A percentile compares a stretch with the other conserved stretches of the same genome.
Evolutionary conservation across 2,888 invertebrate genomes (phyloP).

Genomic region (Neoascia interrupta): DNA sequence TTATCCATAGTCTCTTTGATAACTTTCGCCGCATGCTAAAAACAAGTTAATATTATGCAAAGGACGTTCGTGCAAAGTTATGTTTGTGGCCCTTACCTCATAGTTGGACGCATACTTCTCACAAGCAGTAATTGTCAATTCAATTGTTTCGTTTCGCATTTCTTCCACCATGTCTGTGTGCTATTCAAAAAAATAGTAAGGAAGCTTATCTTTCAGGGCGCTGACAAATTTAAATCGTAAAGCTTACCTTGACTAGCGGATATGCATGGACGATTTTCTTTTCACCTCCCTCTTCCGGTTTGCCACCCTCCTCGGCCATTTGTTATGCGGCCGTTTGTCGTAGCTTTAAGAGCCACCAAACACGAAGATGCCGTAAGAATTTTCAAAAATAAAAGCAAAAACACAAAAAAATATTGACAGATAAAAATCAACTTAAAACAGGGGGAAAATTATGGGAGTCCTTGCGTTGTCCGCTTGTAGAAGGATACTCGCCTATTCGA

Average conservation of each 20-base stretch:
- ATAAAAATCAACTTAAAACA: slow-evolving; percentile 17
- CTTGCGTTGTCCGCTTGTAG: slow-evolving; percentile 3
- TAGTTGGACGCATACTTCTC: slow-evolving; percentile 94
- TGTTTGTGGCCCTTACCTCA: slow-evolving; percentile 82
- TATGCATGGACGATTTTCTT: slow-evolving; percentile 90
- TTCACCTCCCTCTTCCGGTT: slow-evolving; percentile 76
- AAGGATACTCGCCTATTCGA: slow-evolving; percentile 25
- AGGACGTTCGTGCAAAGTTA: too few relatives aligned
- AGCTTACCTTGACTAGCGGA: slow-evolving; percentile 88
- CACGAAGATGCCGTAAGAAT: slow-evolving; percentile 7
- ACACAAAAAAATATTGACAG: slow-evolving; percentile 16
- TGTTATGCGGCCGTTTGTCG: slow-evolving; percentile 27
- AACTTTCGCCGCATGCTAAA: slow-evolving; percentile 88
- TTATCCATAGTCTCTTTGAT: slow-evolving; percentile 98
- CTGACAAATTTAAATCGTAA: slow-evolving; percentile 39
- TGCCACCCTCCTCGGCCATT: slow-evolving; percentile 78
- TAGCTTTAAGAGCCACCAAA: not conserved
- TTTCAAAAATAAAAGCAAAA: slow-evolving; percentile 6
- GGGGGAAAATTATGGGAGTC: slow-evolving; percentile 8
- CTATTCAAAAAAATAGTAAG: too few relatives aligned
- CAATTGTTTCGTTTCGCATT: slow-evolving; percentile 93
- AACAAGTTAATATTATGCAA: slow-evolving; percentile 11
- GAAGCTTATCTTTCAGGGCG: slow-evolving; percentile 7
- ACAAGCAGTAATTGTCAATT: slow-evolving; percentile 94
- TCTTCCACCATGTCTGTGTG: slow-evolving; percentile 96